Evolutionary conservation across 2,113 vertebrate genomes (phyloP).

Genomic region (Calonectris borealis): DNA sequence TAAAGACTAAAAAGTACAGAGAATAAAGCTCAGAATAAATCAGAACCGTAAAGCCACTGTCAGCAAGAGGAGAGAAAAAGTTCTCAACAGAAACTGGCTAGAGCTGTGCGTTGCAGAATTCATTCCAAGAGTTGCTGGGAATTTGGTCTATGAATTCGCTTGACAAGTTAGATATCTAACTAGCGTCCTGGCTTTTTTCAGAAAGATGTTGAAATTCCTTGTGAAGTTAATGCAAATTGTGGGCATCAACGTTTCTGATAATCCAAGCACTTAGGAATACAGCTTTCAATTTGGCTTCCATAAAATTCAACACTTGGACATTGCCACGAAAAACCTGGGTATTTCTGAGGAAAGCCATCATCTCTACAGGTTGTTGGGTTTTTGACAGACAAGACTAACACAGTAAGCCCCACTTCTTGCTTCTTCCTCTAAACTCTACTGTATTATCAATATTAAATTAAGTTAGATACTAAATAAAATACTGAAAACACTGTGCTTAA

Average conservation of each 20-base stretch:
- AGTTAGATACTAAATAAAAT: conserved; percentile 13
- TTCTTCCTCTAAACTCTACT: background rate
- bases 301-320: background rate
- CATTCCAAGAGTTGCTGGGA: background rate
- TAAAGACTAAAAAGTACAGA: conserved; percentile 47
- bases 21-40: conserved; percentile 46
- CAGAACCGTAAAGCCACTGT: background rate
- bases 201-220: background rate
- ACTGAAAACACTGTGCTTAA: background rate
- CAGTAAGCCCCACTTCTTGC: background rate
- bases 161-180: background rate
- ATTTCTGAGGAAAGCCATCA: background rate
- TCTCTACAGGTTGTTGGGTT: background rate
- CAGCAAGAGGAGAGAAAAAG: background rate
- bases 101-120: rapidly evolving
- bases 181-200: background rate
- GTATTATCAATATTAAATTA: background rate
- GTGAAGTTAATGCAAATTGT: background rate
- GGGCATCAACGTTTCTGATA: background rate
- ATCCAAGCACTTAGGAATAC: background rate
- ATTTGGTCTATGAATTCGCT: background rate
- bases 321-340: background rate
- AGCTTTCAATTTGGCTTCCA: background rate
- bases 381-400: background rate
- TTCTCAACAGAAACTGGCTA: background rate